Base-by-base conservation (phyloP, 2,113 vertebrate genomes). In the Canis aureus region DNA sequence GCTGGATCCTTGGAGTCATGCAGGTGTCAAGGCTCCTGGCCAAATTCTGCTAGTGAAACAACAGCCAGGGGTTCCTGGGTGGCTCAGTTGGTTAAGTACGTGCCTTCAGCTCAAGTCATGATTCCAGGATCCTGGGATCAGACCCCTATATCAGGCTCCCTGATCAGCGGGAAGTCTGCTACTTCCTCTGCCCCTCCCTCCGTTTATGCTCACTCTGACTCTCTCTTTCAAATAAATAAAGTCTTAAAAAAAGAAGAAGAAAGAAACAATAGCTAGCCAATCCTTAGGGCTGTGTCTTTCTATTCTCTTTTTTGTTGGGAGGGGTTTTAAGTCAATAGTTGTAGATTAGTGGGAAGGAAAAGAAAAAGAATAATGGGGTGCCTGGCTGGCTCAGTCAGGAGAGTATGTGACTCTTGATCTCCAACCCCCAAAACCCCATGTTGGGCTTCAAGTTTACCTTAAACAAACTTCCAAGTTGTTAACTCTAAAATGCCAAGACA, bases 11-110 rank as follows among this genome's bases (percentile, higher is more conserved):
- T 94, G 49, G 15, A 94, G 91, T 87, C 83, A 60, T 86, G 69
- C 95, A 96, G 96, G 80, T 96, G 51, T 89, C 92, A 78, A 96
- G 89, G 96, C 83, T 83, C 13, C 43, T 96, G 66, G 94, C 89
- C 94, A 97, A 78, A 83, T 87, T 16, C 55, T 94, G 29, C 57
- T 53, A 29, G 25, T 82, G 20, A 91, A 91, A 80, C 66, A 95
- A 89, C 57, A 93, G 67, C 60, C 83, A n/a, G 90, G 67, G 67
- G 64, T 2, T 1, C 64, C 64, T 69, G 67, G 32, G 32, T 69
- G 16, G 17, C 67, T 69, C 67, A 35, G 32, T 69, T 69, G 32
- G 67, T 69, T 69, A 69, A n/a, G 32, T 9, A 8, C 20, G 16
- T 69, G 67, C 67, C 67, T 69, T 69, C 35, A 17, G 16, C 32